A percentile compares a stretch with the other conserved stretches of the same genome.
Evolutionary conservation across 2,888 invertebrate species (phyloP).

Genomic region (Cyclophora albipunctata): DNA sequence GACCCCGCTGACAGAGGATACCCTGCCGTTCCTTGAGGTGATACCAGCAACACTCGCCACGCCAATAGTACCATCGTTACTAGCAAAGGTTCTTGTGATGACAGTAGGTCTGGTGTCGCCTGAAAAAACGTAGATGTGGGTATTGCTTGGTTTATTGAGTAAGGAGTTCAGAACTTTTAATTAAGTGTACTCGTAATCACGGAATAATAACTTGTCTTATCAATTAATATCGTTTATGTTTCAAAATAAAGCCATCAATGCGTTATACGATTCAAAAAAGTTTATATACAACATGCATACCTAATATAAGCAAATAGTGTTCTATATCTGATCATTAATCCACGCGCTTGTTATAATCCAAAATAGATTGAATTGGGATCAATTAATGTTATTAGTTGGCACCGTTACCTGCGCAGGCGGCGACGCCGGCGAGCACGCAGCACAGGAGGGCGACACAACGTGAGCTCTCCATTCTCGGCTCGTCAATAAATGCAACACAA

Average conservation of each 20-base stretch:
- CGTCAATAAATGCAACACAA: constrained; percentile 41
- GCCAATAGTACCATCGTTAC: constrained; percentile 28
- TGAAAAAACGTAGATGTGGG: too few relatives aligned
- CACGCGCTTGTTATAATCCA: too few relatives aligned
- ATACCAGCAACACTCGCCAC: constrained; percentile 44
- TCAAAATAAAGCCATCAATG: too few relatives aligned
- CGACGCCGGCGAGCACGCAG: constrained; percentile 20
- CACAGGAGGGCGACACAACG: constrained; percentile 19
- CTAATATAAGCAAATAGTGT: constrained; percentile 4
- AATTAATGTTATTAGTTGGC: constrained; percentile 2
- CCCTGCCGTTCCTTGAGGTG: constrained; percentile 43
- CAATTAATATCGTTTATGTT: too few relatives aligned
- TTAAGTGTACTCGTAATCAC: too few relatives aligned
- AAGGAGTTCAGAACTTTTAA: too few relatives aligned
- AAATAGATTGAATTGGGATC: too few relatives aligned
- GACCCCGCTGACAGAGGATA: constrained; percentile 42
- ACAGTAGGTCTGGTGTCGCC: constrained; percentile 6
- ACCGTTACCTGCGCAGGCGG: constrained; percentile 30
- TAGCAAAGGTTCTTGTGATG: constrained; percentile 15
- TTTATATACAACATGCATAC: background rate
- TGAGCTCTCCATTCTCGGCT: constrained; percentile 39
- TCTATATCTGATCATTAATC: constrained; percentile 2
- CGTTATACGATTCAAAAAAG: too few relatives aligned
- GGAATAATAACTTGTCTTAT: too few relatives aligned
- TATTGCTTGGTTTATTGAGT: too few relatives aligned